Evolutionary conservation across 1,140 invertebrate genomes (phyloP), one percentile per base, ranked within the genome.

Genomic region (Paracyclopina nana): DNA sequence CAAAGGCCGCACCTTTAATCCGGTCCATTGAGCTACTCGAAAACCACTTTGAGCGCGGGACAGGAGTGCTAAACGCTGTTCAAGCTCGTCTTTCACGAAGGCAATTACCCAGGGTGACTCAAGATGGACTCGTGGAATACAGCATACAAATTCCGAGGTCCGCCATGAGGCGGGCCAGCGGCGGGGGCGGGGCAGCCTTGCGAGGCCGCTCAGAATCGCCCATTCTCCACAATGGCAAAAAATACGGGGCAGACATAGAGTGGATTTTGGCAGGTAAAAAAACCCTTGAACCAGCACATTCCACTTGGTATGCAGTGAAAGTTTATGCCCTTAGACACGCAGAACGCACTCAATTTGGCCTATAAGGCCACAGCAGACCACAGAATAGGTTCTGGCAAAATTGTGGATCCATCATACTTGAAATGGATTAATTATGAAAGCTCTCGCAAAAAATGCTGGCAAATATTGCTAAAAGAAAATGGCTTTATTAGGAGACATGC

Each of bases 81-180:
- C 65, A 68, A 46, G 71, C 72, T 20, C 58, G 75, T 14, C 61
- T 83, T 4, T 70, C 77, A 3, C 65, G 79, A 45, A 69, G 75
- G 49, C 71, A 75, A 54, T 62, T 79, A 22, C 76, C 78, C 1
- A 63, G 70, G 24, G 66, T 80, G 3, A 74, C 73, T 9, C 59
- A 65, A 4, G 76, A 80, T 55, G 78, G 78, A 22, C 65, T 78
- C 1, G 71, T 80, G 4, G 71, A 80, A 46, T 81, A 81, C 61
- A 71, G 68, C 16, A 61, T 66, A 14, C 45, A 48, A 16, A 48
- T 48, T 29, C 45, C 45, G 9, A 26, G 9, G 27, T 27, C 45
- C 8, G 34, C 34, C 20, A n/a, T 38, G n/a, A n/a, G 34, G 9
- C n/a, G 34, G 3, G 34, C 14, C 14, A 38, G 14, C 20, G 34